Conservation (phyloP, 2,888 invertebrate species). For the Mactromeris polynyma region DNA sequence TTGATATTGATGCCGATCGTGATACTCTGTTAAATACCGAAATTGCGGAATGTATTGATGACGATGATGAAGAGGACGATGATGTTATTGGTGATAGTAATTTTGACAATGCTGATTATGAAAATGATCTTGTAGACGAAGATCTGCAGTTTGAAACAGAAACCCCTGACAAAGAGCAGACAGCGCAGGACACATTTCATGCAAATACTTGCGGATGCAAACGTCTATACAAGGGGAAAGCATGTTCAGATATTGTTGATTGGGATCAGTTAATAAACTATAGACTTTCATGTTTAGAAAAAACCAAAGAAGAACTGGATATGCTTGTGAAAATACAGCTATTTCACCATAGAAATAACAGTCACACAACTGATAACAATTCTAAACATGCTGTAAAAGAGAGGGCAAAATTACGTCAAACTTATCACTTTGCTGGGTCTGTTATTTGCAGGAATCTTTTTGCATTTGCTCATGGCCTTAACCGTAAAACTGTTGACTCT, state of each 20-base stretch:
- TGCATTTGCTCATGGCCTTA: not conserved
- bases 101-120: too few species aligned
- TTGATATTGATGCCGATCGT: too few species aligned
- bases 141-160: too few species aligned
- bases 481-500: not conserved
- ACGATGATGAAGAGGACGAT: too few species aligned
- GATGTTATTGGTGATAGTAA: too few species aligned
- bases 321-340: not conserved
- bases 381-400: not conserved
- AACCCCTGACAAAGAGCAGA: too few species aligned
- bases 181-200: not conserved
- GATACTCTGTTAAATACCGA: too few species aligned
- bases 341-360: not conserved
- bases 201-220: not conserved
- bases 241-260: not conserved
- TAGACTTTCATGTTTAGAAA: not conserved
- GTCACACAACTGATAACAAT: not conserved
- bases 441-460: not conserved
- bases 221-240: not conserved
- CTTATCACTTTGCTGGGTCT: not conserved
- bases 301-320: not conserved
- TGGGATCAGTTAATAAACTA: slow-evolving; percentile 3
- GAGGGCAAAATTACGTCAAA: not conserved
- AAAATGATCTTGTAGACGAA: too few species aligned
- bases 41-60: too few species aligned